These are phyloP conservation scores for Chiroxiphia lanceolata DNA, from an alignment of 2,797 vertebrate genomes.

Conservation along the genomic window DNA sequence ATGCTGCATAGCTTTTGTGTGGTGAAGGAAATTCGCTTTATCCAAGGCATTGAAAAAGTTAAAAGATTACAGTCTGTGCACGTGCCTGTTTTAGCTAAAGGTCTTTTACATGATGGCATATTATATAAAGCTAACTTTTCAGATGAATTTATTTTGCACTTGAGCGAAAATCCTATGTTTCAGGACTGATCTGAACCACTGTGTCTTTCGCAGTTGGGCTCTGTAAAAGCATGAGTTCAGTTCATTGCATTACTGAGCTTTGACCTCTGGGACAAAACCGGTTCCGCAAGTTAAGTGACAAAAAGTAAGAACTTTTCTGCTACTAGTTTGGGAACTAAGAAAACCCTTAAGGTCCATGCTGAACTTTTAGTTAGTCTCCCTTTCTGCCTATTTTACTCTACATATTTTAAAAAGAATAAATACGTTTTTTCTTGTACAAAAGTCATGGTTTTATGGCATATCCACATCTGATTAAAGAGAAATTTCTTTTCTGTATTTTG, in stretches of 20 bases:
- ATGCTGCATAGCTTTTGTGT: not conserved
- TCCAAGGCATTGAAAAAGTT: not conserved
- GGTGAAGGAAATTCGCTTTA: not conserved
- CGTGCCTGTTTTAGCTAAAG: not conserved
- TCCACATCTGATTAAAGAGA: not conserved
- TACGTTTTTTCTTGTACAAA: not conserved
- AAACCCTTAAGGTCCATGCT: not conserved
- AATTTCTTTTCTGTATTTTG: not conserved
- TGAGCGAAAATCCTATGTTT: not conserved
- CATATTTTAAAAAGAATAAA: not conserved
- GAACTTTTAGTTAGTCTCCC: not conserved
- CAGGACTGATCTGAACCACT: not conserved
- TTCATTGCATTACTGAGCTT: not conserved
- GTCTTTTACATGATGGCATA: not conserved
- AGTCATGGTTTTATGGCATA: not conserved
- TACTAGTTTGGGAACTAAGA: not conserved
- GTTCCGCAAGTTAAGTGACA: not conserved
- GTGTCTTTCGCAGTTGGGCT: not conserved
- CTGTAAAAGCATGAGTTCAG: not conserved
- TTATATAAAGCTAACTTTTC: not conserved
- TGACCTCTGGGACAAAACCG: not conserved
- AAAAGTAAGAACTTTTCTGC: not conserved
- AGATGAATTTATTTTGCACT: not conserved
- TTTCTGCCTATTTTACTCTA: not conserved
- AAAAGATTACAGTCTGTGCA: not conserved